Evolutionary conservation across 2,113 vertebrate species (phyloP).

Genomic region (Scytalopus superciliaris): DNA sequence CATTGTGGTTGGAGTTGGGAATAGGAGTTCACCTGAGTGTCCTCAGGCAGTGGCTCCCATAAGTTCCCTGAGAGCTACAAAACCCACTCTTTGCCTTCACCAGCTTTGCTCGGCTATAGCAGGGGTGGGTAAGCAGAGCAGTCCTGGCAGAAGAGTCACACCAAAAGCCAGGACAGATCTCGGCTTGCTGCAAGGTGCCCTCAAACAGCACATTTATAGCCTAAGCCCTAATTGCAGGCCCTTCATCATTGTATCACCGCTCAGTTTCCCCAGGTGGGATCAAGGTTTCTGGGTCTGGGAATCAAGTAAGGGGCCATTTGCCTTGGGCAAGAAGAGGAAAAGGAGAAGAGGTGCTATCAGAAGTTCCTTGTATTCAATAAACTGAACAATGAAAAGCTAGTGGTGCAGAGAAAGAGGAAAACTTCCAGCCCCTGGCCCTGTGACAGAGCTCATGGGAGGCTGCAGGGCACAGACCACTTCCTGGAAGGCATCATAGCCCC

Average conservation of each 20-base stretch:
- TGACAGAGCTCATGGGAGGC: not conserved
- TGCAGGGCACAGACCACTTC: not conserved
- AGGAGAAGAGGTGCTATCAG: not conserved
- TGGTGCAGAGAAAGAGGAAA: not conserved
- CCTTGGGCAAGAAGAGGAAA: not conserved
- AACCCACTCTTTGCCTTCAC: not conserved
- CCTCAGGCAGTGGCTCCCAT: not conserved
- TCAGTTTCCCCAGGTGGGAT: not conserved
- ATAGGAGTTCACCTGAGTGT: not conserved
- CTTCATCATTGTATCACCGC: not conserved
- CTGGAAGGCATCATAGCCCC: not conserved
- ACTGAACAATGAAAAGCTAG: accelerated
- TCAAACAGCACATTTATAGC: not conserved
- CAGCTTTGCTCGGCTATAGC: not conserved
- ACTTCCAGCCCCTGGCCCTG: accelerated
- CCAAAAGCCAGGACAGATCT: not conserved
- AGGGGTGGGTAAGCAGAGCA: not conserved
- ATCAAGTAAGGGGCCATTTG: not conserved
- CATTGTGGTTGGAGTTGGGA: not conserved
- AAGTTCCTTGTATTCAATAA: not conserved
- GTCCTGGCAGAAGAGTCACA: not conserved
- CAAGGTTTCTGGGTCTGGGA: not conserved
- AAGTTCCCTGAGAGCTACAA: not conserved
- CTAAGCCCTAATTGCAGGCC: not conserved
- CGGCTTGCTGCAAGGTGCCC: not conserved